A percentile compares a stretch with the other conserved stretches of the same genome.
Conservation (phyloP, 2,113 vertebrate species). For the Taurulus bubalis region DNA sequence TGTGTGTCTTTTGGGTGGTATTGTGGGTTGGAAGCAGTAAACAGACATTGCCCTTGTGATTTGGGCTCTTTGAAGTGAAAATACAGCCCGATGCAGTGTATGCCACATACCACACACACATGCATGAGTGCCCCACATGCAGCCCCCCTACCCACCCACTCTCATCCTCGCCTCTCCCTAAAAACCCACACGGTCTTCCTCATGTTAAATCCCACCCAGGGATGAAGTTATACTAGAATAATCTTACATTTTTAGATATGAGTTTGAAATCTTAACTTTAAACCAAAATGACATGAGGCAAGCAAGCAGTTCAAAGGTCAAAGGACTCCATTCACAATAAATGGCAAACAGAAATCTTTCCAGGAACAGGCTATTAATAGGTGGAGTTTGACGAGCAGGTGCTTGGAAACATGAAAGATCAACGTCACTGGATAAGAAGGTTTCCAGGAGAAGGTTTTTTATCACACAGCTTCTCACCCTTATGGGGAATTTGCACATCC, state of each 20-base stretch:
- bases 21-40: constrained; percentile 31
- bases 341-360: constrained; percentile 30
- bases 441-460: constrained; percentile 36
- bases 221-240: not conserved
- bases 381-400: constrained; percentile 49
- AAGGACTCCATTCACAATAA: constrained; percentile 33
- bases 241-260: constrained; percentile 1
- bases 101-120: constrained; percentile 42
- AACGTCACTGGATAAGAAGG: constrained; percentile 20
- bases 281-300: not conserved
- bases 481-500: constrained; percentile 41
- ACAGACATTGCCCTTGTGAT: constrained; percentile 37
- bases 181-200: constrained; percentile 20
- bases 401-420: constrained; percentile 45
- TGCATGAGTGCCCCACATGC: constrained; percentile 19
- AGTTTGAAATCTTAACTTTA: not conserved
- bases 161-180: constrained; percentile 11
- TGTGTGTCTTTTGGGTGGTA: constrained; percentile 32
- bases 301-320: constrained; percentile 25
- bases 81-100: constrained; percentile 37
- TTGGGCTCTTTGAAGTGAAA: constrained; percentile 57
- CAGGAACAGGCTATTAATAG: constrained; percentile 47
- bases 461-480: constrained; percentile 30
- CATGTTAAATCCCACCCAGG: constrained; percentile 23
- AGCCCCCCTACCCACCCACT: not conserved